These are phyloP conservation scores for Leptocoma aspasia DNA, from an alignment of 2,113 vertebrate species.

Conservation along the genomic window DNA sequence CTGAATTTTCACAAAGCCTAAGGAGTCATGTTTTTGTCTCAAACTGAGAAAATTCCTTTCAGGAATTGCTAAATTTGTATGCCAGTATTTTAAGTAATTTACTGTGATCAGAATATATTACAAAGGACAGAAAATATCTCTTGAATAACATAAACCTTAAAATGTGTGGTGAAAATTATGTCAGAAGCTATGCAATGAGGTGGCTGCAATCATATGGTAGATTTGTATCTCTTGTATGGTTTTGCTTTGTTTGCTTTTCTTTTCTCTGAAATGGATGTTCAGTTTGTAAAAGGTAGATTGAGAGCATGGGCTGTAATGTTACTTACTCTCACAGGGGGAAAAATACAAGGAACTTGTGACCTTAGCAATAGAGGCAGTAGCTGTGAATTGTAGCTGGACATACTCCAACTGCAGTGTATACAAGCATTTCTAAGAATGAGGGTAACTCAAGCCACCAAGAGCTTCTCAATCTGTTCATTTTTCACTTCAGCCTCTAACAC, in stretches of 20 bases:
- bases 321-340: not conserved
- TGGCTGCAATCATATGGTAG: not conserved
- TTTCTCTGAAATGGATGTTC: not conserved
- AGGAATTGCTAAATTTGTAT: not conserved
- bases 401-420: not conserved
- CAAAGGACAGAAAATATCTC: not conserved
- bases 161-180: not conserved
- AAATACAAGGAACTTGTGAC: not conserved
- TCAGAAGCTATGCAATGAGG: not conserved
- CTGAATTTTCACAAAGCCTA: not conserved
- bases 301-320: not conserved
- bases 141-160: not conserved
- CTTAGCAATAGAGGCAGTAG: not conserved
- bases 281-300: not conserved
- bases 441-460: conserved; percentile 23
- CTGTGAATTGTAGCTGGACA: conserved; percentile 4
- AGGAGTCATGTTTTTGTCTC: not conserved
- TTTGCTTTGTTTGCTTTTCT: not conserved
- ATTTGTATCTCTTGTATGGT: not conserved
- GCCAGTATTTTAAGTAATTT: not conserved
- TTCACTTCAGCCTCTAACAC: not conserved
- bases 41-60: not conserved
- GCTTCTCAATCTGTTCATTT: conserved; percentile 54
- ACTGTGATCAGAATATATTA: not conserved
- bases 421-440: conserved; percentile 35